Evolutionary conservation across 2,113 vertebrate genomes (phyloP).

Genomic region (Pantherophis guttatus): DNA sequence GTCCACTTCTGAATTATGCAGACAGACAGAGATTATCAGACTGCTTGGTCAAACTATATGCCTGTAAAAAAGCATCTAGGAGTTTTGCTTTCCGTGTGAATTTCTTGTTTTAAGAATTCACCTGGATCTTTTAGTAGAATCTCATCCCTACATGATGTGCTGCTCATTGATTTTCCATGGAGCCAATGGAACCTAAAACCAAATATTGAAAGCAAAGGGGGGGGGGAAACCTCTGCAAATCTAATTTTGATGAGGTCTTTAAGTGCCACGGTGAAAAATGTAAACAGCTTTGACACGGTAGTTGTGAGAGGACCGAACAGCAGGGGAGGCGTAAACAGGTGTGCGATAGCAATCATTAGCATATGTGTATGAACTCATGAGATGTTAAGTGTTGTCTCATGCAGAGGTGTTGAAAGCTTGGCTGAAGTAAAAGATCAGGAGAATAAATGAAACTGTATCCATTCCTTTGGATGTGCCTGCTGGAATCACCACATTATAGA

Average conservation of each 20-base stretch:
- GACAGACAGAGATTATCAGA: background rate
- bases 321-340: slow-evolving; percentile 62
- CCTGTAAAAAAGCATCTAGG: background rate
- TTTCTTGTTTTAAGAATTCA: background rate
- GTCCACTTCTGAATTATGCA: background rate
- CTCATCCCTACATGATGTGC: background rate
- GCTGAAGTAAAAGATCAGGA: slow-evolving; percentile 35
- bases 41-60: background rate
- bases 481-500: background rate
- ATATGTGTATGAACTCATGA: slow-evolving; percentile 50
- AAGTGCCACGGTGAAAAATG: background rate
- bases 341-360: slow-evolving; percentile 58
- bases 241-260: slow-evolving; percentile 3
- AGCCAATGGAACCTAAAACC: background rate
- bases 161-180: background rate
- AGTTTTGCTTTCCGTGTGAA: background rate
- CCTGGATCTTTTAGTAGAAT: background rate
- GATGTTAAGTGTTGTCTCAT: slow-evolving; percentile 58
- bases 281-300: slow-evolving; percentile 1
- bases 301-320: slow-evolving; percentile 50
- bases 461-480: no score
- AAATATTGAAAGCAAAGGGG: background rate
- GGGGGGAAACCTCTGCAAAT: background rate
- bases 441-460: background rate
- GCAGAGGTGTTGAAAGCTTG: slow-evolving; percentile 62